These are phyloP conservation scores for Chrysina gloriosa DNA, from an alignment of 2,888 invertebrate genomes.

Conservation along the genomic window DNA sequence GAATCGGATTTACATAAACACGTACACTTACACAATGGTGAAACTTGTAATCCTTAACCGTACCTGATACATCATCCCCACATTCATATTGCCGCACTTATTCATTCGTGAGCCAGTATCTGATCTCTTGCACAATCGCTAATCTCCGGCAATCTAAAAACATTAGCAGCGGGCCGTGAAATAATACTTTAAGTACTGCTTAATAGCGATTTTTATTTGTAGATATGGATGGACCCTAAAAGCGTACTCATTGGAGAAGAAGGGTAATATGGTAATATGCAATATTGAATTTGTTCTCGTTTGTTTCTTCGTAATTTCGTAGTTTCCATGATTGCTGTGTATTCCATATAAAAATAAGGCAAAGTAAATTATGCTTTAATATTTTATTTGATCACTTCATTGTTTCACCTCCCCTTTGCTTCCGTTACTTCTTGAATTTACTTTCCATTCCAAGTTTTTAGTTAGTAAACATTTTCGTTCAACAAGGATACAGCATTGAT, in stretches of 20 bases:
- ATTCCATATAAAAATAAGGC: too few species aligned
- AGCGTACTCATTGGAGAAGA: not conserved
- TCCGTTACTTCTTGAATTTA: too few species aligned
- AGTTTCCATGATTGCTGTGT: too few species aligned
- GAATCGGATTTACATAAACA: not conserved
- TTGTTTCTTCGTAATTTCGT: too few species aligned
- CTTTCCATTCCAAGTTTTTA: too few species aligned
- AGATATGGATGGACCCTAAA: conserved; percentile 21
- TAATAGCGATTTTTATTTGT: conserved; percentile 35
- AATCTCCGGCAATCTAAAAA: conserved; percentile 50
- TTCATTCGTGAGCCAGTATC: conserved; percentile 37
- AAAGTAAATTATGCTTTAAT: not conserved
- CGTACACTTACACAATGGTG: not conserved
- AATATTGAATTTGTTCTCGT: too few species aligned
- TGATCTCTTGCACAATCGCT: conserved; percentile 47
- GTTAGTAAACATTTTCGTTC: too few species aligned
- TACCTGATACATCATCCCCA: conserved; percentile 21
- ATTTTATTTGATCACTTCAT: not conserved
- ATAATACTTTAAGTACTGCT: conserved; percentile 43
- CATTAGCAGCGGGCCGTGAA: conserved; percentile 45
- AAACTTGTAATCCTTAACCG: conserved; percentile 21
- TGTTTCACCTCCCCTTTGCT: too few species aligned
- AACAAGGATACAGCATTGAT: too few species aligned
- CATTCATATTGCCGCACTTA: not conserved
- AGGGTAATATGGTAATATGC: too few species aligned